Evolutionary conservation across 2,113 vertebrate genomes (phyloP), one percentile per base, ranked within the genome.

Genomic region (Andinoacara biseriatus): DNA sequence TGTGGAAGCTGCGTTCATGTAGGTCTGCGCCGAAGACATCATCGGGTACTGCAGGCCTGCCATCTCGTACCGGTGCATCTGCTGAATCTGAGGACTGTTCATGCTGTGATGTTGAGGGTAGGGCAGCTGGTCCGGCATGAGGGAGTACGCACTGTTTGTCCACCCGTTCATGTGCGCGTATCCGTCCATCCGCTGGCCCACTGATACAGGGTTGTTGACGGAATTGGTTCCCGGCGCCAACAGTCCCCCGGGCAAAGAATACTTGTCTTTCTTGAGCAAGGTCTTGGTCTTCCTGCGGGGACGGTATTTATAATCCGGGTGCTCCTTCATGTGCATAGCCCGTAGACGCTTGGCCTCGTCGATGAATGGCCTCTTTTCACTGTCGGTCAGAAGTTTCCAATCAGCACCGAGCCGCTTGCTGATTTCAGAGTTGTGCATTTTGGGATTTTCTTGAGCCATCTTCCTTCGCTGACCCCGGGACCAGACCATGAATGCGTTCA

Each of bases 401-500:
- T 99, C 98, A 7, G 98, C 98, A 0, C 98, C 98, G 1, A 99
- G 94, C 15, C 98, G 96, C 94, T 99, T 99, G 94, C 97, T 98
- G 95, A 99, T 99, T 90, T 99, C 98, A 1, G 98, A 99, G 95
- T 99, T 99, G 96, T 99, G 98, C 98, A 99, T 99, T 85, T 99
- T 99, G 63, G 98, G 98, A 79, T 99, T 99, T 89, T 99, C 98
- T 89, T 98, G 97, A 18, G 98, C 98, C 98, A 99, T 99, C 94
- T 99, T 99, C 86, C 98, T 94, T 81, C 98, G 94, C 94, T 99
- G 98, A 1, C 97, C 98, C 14, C 98, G 95, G 29, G 98, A 99
- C 98, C 98, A 99, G 31, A 99, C 98, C 98, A 99, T 99, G 96
- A 99, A 99, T 2, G 98, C 98, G 91, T 99, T 99, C 98, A 99